These are phyloP conservation scores for Amblyopsis rosae DNA, from an alignment of 2,113 vertebrate genomes.

Conservation along the genomic window DNA sequence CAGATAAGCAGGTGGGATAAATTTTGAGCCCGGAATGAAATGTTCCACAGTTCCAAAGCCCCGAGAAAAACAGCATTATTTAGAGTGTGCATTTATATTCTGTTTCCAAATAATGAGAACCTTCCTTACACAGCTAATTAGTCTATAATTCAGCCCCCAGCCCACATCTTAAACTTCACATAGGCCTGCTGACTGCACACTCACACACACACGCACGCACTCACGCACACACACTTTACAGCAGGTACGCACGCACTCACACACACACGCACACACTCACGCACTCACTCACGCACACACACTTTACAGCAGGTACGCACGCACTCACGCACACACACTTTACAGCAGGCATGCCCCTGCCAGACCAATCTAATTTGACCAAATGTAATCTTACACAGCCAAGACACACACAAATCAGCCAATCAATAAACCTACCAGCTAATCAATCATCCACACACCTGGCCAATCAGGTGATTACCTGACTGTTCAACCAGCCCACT, in stretches of 20 bases:
- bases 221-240: background rate
- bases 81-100: conserved; percentile 7
- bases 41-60: background rate
- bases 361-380: conserved; percentile 18
- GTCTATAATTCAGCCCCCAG: conserved; percentile 11
- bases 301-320: background rate
- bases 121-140: conserved; percentile 15
- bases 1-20: background rate
- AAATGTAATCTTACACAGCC: conserved; percentile 25
- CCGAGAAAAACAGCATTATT: background rate
- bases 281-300: background rate
- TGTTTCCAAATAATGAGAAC: conserved; percentile 7
- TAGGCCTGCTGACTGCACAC: background rate
- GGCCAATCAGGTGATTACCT: conserved; percentile 48
- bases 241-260: background rate
- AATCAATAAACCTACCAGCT: conserved; percentile 31
- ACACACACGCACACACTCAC: background rate
- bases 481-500: conserved; percentile 11
- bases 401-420: conserved; percentile 12
- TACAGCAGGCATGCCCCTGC: background rate
- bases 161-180: conserved; percentile 12
- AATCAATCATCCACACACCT: conserved; percentile 36
- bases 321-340: background rate
- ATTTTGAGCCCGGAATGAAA: conserved; percentile 7
- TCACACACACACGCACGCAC: background rate